Conservation (phyloP, 2,113 vertebrate genomes). For the Jacana jacana region DNA sequence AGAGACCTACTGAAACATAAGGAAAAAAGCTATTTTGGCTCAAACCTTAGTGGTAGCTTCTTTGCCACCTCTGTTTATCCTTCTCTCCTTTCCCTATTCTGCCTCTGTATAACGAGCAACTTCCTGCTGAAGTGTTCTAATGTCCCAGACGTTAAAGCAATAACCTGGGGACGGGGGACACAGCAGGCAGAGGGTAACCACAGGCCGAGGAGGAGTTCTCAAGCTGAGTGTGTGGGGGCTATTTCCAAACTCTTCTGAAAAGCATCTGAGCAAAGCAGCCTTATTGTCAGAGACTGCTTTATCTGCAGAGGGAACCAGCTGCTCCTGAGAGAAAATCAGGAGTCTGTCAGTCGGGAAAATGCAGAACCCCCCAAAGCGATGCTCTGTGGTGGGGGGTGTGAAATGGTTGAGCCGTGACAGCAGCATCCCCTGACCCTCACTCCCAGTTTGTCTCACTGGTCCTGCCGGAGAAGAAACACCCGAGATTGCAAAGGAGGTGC, state of each 20-base stretch:
- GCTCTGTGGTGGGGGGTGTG: background rate
- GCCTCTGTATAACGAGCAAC: background rate
- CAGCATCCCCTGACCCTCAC: background rate
- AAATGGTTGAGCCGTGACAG: background rate
- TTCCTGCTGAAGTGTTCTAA: background rate
- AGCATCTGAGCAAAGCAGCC: background rate
- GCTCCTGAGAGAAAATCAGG: background rate
- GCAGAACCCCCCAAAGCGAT: background rate
- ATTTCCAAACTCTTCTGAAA: background rate
- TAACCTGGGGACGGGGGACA: background rate
- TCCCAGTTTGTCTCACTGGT: background rate
- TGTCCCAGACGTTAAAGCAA: background rate
- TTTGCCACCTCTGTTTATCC: background rate
- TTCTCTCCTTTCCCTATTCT: background rate
- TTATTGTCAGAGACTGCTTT: background rate
- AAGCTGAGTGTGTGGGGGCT: background rate
- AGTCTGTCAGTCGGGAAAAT: background rate
- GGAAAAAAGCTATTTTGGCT: background rate
- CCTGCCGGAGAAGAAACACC: background rate
- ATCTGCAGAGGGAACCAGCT: background rate
- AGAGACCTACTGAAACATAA: background rate
- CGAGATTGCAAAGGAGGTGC: background rate
- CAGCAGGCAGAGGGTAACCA: background rate
- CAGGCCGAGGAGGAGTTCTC: background rate
- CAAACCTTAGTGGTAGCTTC: background rate